These are phyloP conservation scores for Sebastes dallii DNA, from an alignment of 2,797 vertebrate genomes.

Conservation along the genomic window DNA sequence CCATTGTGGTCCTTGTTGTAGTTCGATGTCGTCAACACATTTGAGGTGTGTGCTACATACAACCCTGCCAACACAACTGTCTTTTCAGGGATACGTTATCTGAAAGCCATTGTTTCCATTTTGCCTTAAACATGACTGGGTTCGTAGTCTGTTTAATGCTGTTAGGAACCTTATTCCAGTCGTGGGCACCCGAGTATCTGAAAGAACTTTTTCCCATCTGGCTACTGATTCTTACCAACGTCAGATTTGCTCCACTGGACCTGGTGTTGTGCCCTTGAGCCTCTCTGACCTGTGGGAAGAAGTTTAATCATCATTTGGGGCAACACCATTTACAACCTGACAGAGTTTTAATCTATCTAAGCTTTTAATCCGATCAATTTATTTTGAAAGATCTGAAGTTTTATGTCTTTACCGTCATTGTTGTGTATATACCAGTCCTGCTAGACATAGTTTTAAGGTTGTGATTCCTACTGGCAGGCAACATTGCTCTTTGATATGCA, in stretches of 20 bases:
- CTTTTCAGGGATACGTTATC: fast-evolving
- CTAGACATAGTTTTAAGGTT: neutral
- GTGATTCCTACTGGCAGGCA: neutral
- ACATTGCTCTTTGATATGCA: neutral
- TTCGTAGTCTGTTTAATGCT: neutral
- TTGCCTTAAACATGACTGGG: too few species aligned
- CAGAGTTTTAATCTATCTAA: too few species aligned
- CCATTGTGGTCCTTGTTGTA: too few species aligned
- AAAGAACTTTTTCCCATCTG: too few species aligned
- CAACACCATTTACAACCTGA: neutral
- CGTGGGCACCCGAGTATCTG: neutral
- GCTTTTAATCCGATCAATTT: too few species aligned
- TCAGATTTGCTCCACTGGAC: neutral
- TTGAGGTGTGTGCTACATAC: too few species aligned
- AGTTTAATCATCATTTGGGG: neutral
- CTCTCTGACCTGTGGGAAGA: neutral
- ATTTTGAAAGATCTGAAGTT: too few species aligned
- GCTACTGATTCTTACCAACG: too few species aligned
- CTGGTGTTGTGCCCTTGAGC: neutral
- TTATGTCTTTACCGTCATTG: fast-evolving
- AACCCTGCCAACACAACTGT: too few species aligned
- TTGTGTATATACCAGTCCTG: neutral
- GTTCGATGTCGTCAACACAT: too few species aligned
- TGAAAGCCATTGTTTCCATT: too few species aligned
- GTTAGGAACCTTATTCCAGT: neutral